Percentiles rank a stretch among this genome's conserved stretches.
Conservation (phyloP, 2,888 invertebrate species). For the Heliconius aoede region DNA sequence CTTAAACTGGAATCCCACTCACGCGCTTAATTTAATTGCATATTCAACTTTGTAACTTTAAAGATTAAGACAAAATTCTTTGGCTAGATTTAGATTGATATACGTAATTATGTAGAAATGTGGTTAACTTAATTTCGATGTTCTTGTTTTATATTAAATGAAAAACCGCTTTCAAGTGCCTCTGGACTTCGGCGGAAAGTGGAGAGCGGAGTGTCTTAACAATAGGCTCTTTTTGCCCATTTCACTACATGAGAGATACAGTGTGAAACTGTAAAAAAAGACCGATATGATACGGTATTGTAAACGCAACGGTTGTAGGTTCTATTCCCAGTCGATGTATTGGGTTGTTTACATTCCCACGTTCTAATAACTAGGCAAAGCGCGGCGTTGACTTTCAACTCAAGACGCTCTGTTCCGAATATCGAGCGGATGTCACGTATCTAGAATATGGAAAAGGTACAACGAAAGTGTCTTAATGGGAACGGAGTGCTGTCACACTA, state of each 20-base stretch:
- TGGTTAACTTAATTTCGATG: conserved; percentile 37
- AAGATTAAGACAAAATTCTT: conserved; percentile 55
- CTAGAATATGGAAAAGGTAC: not conserved
- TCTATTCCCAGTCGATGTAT: no score
- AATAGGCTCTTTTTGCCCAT: no score
- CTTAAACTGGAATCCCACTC: conserved; percentile 17
- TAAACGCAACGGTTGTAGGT: no score
- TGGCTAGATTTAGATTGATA: conserved; percentile 52
- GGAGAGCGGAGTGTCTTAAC: no score
- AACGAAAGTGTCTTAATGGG: not conserved
- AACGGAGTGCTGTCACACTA: not conserved
- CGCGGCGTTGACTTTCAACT: no score
- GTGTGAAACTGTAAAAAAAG: no score
- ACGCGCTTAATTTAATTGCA: conserved; percentile 47
- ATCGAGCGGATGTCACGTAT: not conserved
- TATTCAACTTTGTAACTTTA: conserved; percentile 47
- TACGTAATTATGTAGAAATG: conserved; percentile 49
- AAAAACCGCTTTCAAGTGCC: no score
- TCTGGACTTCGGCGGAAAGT: no score
- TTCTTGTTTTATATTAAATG: conserved; percentile 1
- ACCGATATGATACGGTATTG: no score
- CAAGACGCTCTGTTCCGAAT: no score
- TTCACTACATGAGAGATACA: no score
- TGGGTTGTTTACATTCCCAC: not conserved
- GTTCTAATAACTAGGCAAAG: no score